Base-by-base conservation (phyloP, 1,140 invertebrate genomes). In the Caenorhabditis remanei region DNA sequence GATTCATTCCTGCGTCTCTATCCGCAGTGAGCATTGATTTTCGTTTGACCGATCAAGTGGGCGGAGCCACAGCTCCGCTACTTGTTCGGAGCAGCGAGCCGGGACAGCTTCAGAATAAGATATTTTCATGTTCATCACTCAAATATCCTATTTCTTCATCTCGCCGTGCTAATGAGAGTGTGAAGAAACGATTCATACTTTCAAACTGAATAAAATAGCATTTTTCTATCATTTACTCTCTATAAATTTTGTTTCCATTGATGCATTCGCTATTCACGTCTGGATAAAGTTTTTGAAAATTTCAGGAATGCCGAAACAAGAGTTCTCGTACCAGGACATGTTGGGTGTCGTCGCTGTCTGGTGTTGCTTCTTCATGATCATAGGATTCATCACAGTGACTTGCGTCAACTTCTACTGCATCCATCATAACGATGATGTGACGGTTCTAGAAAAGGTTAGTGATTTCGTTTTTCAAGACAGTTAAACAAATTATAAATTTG, bases 371-470 rank as follows among this genome's bases (percentile, higher is more conserved):
- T 63, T 63, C 61, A 14, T 32, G 9, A 63, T 63, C 21, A 63
- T 63, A 21, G 61, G 61, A 40, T 32, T 63, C 61, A 63, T 63
- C 1, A 32, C 61, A 7, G 61, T 63, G 8, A 63, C 61, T 6
- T 63, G 61, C 61, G 61, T 63, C 61, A 63, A 63, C 24, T 63
- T 63, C 61, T 63, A 63, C 24, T 63, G 61, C 61, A 63, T 63
- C 61, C 61, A 63, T 24, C 8, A 63, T 11, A 21, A 63, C 24
- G 61, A 63, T 11, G 61, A 63, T 63, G 61, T 63, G 19, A 63
- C 61, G 9, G 21, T 40, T 24, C 61, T 63, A 6, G 61, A 63
- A 63, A 63, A 63, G 24, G 61, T 63, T n/a, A 32, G 21, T 14
- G 5, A 32, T 63, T 13, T 14, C 13, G 19, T 58, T 58, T 58